Percentiles rank a stretch among this genome's conserved stretches.
These are phyloP conservation scores for Alcedo atthis DNA, from an alignment of 2,797 vertebrate genomes.

Conservation along the genomic window DNA sequence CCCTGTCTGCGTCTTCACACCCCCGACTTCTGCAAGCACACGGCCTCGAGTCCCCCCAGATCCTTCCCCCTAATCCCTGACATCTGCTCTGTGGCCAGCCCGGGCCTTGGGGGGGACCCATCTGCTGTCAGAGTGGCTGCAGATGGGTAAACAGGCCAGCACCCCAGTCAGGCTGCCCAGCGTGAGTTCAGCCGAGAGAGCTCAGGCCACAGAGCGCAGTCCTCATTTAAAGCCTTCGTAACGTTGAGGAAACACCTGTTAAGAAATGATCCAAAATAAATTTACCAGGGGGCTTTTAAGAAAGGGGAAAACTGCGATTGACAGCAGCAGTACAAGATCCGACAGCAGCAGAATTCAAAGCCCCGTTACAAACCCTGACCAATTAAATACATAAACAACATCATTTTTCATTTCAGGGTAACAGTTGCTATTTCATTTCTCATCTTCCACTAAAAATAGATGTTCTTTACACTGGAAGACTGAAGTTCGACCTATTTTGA, in stretches of 20 bases:
- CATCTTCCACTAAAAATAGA: slow-evolving; percentile 40
- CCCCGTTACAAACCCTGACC: background rate
- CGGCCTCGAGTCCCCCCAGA: slow-evolving; percentile 8
- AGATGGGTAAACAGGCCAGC: slow-evolving; percentile 70
- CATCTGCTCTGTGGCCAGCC: slow-evolving; percentile 75
- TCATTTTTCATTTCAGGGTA: slow-evolving; percentile 12
- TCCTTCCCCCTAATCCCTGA: slow-evolving; percentile 70
- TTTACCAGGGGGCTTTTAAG: background rate
- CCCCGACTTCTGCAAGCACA: slow-evolving; percentile 60
- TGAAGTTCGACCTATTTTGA: slow-evolving; percentile 5
- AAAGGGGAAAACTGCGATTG: background rate
- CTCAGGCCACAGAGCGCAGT: background rate
- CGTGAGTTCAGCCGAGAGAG: slow-evolving; percentile 74
- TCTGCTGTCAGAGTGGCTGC: slow-evolving; percentile 63
- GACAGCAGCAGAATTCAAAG: slow-evolving; percentile 34
- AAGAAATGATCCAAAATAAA: slow-evolving; percentile 68
- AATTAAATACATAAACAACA: slow-evolving; percentile 47
- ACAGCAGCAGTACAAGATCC: slow-evolving; percentile 25
- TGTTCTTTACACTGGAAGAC: background rate
- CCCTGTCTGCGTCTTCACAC: slow-evolving; percentile 41
- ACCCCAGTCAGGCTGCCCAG: background rate
- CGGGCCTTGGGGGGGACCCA: slow-evolving; percentile 36
- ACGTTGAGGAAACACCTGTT: slow-evolving; percentile 78
- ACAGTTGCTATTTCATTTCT: slow-evolving; percentile 25
- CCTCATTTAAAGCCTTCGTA: slow-evolving; percentile 44